Base-by-base conservation (phyloP, 2,113 vertebrate genomes). In the Bubo bubo region DNA sequence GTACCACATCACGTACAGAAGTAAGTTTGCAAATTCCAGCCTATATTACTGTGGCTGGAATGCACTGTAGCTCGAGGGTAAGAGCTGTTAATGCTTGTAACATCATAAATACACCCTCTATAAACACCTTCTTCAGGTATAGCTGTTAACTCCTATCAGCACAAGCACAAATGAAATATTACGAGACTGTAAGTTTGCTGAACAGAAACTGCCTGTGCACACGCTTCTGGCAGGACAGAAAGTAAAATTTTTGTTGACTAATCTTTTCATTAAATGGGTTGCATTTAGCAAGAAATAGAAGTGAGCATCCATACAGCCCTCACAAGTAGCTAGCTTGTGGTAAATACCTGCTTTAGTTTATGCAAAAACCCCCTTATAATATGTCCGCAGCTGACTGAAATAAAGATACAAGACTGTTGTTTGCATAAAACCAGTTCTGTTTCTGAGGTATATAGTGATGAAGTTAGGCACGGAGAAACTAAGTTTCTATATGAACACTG, bases 1-100 rank as follows among this genome's bases (percentile, higher is more conserved):
- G 0, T 63, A 62, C 18, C 45, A 11, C 5, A 32, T 24, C 47
- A 52, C 0, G 0, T 9, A 23, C 23, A 68, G 43, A 79, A 64
- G 19, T 20, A 72, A 37, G 34, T 47, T 32, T 75, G 49, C 26
- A 72, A 86, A 68, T 60, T 76, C 62, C 45, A 80, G 79, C 26
- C 71, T 39, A 3, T 47, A n/a, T 58, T 56, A 22, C 53, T 60
- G 53, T 56, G 47, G 45, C 30, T 85, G 62, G 56, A 79, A 59
- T 34, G 45, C 30, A 47, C 23, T 35, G 49, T 52, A 68, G 32
- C 62, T 88, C 2, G 3, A 82, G 20, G 39, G 37, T n/a, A 79
- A 59, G 79, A 90, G 35, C 50, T 53, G 16, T 70, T 77, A 35
- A 27, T 53, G 50, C 30, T 62, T 16, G 2, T 34, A 66, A 22